These are phyloP conservation scores for Clepsis dumicolana DNA, from an alignment of 2,888 invertebrate species.

Conservation along the genomic window DNA sequence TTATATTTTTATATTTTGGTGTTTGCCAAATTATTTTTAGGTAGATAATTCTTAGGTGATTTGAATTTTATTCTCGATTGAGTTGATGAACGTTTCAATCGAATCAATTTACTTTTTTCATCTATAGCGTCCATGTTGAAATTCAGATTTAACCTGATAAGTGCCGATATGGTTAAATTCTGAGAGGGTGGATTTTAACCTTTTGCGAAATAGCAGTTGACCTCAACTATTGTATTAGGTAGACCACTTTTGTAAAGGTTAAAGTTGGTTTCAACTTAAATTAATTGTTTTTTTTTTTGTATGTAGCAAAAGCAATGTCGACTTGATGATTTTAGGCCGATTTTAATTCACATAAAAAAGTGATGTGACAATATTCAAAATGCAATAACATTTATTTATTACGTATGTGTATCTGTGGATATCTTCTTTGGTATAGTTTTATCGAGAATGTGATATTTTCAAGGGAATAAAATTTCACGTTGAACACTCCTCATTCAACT, in stretches of 20 bases:
- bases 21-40: neutral
- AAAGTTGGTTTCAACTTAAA: too few relatives aligned
- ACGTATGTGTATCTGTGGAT: too few relatives aligned
- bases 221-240: neutral
- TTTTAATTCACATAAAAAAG: neutral
- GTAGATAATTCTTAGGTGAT: neutral
- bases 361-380: conserved; percentile 2
- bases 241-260: too few relatives aligned
- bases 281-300: neutral
- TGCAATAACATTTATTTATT: neutral
- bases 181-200: neutral
- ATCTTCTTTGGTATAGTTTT: neutral
- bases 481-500: too few relatives aligned
- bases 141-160: neutral
- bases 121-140: neutral
- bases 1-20: conserved; percentile 2
- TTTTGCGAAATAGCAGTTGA: neutral
- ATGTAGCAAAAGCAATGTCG: neutral
- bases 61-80: too few relatives aligned
- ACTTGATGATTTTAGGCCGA: neutral
- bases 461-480: neutral
- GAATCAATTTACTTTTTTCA: neutral
- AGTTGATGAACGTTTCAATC: too few relatives aligned
- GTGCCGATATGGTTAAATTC: neutral
- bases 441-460: neutral